Conservation (phyloP, 2,113 vertebrate genomes). For the Bos taurus region DNA sequence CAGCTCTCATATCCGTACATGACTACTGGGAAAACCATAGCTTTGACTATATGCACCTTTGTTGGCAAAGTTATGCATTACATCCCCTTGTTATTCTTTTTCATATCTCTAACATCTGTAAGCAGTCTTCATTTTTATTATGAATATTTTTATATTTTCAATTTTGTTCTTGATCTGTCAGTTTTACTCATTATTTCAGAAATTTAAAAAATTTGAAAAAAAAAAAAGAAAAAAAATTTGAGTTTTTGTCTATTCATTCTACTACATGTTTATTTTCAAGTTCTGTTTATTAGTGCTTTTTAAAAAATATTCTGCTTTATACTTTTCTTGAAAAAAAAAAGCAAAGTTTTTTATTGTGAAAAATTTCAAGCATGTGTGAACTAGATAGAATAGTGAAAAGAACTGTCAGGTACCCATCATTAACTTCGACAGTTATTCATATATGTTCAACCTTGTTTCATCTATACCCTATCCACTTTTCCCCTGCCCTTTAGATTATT, state of each 20-base stretch:
- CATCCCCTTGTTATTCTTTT: neutral
- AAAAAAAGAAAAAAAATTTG: neutral
- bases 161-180: neutral
- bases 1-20: neutral
- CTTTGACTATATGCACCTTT: neutral
- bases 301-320: neutral
- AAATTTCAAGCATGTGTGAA: neutral
- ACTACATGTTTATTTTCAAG: neutral
- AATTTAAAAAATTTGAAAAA: neutral
- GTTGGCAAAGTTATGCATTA: neutral
- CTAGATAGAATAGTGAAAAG: neutral
- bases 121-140: neutral
- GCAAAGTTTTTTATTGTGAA: neutral
- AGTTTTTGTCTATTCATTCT: neutral
- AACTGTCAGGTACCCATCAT: neutral
- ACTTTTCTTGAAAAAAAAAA: neutral
- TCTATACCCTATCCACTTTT: neutral
- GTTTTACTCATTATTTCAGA: constrained; percentile 25
- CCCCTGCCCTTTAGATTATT: neutral
- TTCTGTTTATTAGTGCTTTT: neutral
- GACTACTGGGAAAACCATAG: neutral
- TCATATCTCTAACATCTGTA: neutral
- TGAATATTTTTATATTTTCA: neutral
- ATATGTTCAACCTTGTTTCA: neutral
- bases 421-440: neutral